These are phyloP conservation scores for Drosophila baimaii DNA, from an alignment of 1,140 invertebrate genomes.

Conservation along the genomic window DNA sequence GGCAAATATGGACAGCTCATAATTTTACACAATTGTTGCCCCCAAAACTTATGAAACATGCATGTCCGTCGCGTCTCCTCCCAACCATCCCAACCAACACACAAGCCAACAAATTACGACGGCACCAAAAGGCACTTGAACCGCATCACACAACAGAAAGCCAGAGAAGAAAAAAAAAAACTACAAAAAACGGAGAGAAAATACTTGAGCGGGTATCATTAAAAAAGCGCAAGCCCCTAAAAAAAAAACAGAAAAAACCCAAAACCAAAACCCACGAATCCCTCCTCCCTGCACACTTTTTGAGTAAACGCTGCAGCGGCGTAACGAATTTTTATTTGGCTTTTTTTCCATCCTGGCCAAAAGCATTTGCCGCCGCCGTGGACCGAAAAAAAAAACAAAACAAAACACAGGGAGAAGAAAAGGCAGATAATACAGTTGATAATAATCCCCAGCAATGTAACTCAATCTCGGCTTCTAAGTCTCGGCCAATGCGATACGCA, in stretches of 20 bases:
- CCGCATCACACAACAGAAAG: slow-evolving; percentile 9
- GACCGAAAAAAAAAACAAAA: slow-evolving; percentile 20
- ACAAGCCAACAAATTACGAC: slow-evolving; percentile 64
- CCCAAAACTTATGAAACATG: slow-evolving; percentile 66
- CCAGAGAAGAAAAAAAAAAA: slow-evolving; percentile 5
- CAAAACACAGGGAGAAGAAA: slow-evolving; percentile 28
- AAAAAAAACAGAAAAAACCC: slow-evolving; percentile 31
- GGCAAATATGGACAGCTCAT: slow-evolving; percentile 73
- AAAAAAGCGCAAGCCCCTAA: slow-evolving; percentile 58
- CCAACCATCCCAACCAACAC: neutral
- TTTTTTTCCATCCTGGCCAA: too few relatives aligned
- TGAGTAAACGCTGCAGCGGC: slow-evolving; percentile 61
- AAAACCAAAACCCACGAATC: slow-evolving; percentile 58
- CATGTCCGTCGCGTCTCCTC: slow-evolving; percentile 43
- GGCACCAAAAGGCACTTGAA: slow-evolving; percentile 51
- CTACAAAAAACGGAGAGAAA: slow-evolving; percentile 17
- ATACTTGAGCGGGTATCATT: slow-evolving; percentile 64
- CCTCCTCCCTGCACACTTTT: slow-evolving; percentile 6
- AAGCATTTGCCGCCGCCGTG: slow-evolving; percentile 45
- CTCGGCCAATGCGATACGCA: slow-evolving; percentile 65
- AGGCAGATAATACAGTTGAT: slow-evolving; percentile 77
- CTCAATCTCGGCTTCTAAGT: slow-evolving; percentile 77
- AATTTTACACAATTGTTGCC: slow-evolving; percentile 74
- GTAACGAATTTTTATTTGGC: slow-evolving; percentile 81
- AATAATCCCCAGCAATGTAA: slow-evolving; percentile 83